Evolutionary conservation across 2,113 vertebrate species (phyloP), one percentile per base, ranked within the genome.

Genomic region (Oncorhynchus masou): DNA sequence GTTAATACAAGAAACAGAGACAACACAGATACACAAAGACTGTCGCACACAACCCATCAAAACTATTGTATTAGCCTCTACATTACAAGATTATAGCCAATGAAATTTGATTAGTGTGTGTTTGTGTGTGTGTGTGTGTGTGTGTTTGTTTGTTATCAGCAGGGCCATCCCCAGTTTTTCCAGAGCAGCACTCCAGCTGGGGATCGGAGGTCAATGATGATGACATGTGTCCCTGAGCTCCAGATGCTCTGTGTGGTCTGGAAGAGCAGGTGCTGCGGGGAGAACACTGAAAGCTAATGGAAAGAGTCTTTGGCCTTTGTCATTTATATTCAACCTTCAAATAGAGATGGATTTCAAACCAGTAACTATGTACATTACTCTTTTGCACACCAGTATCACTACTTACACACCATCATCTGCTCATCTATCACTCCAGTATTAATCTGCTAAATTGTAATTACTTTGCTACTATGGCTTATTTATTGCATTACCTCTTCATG

Each of bases 161-260:
- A 82, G 57, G 74, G 79, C 66, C 72, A 68, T 79, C 83, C 87
- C 64, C n/a, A 78, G 74, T 90, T 79, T 84, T 82, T 54, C 66
- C 49, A 57, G 74, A 74, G 19, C 75, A 83, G 78, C 74, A 78
- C 88, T 87, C 77, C 82, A 89, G 86, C 87, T 88, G 83, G 82
- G 75, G 83, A 87, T 90, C 86, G 83, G 64, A 84, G 89, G 72
- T 92, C 88, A 85, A 74, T 24, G 15, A 75, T 24, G 15, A 49
- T 81, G 90, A 86, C 89, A 90, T 86, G 91, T 92, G 88, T 91
- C 78, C 77, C 70, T n/a, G 15, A 73, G 74, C 77, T 83, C 69
- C 76, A 83, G 79, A 86, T 84, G 80, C 76, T 62, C 64, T 25
- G 51, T 79, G 79, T 48, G 59, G 16, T 19, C 51, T 15, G 16